phyloP scores from a whole-genome alignment of 2,113 vertebrate genomes.

The Forbesichthys papilliferus region DNA sequence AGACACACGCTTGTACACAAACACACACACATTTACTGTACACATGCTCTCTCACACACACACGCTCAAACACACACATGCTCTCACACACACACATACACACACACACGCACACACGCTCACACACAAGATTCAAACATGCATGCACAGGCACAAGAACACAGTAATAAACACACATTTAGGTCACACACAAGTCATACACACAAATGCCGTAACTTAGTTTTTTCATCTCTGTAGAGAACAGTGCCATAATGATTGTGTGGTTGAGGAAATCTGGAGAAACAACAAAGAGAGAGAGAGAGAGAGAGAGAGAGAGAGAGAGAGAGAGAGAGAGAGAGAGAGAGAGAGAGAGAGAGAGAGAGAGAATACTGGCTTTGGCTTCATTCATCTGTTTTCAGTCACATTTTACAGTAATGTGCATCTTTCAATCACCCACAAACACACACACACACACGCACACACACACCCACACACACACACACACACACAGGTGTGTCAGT shows the following conservation, averaged over 20 bases:
- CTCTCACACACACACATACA: too few relatives aligned
- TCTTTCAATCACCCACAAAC: constrained; percentile 13
- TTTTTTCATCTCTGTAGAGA: neutral
- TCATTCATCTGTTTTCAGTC: neutral
- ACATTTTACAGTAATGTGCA: neutral
- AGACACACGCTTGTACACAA: neutral
- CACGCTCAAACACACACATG: too few relatives aligned
- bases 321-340: constrained; percentile 15
- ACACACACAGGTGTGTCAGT: neutral
- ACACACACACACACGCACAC: constrained; percentile 10
- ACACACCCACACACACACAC: constrained; percentile 8
- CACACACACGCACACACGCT: neutral
- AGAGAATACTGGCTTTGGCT: neutral
- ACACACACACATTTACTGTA: neutral
- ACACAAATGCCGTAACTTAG: neutral
- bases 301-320: constrained; percentile 12
- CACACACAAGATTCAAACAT: neutral
- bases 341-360: constrained; percentile 1
- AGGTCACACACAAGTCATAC: constrained; percentile 4
- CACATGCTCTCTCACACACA: too few relatives aligned
- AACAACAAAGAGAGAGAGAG: neutral
- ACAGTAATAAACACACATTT: neutral
- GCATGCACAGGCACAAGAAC: neutral
- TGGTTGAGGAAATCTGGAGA: neutral
- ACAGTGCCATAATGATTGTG: neutral